phyloP scores from a whole-genome alignment of 92 coral and sea anemone genomes.

The Zoanthus gigantus region DNA sequence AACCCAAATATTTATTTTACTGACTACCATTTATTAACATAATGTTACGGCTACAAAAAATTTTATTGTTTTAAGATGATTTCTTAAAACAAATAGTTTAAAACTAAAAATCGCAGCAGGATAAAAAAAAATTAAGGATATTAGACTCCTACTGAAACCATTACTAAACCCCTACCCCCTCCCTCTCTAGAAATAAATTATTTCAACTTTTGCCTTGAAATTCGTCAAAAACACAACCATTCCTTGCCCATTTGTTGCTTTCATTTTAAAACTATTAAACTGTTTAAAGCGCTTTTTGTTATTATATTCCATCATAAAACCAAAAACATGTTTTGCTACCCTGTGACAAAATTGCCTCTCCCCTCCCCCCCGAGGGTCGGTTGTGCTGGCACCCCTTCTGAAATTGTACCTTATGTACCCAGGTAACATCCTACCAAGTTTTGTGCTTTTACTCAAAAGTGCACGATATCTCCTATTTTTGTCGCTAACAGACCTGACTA shows the following conservation, averaged over 20 bases:
- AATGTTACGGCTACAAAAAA: constrained; percentile 33
- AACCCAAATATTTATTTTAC: constrained; percentile 26
- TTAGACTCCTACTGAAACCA: neutral
- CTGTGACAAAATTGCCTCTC: neutral
- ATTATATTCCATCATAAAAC: constrained; percentile 17
- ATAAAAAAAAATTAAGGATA: no score
- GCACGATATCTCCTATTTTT: no score
- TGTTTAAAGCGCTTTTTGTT: constrained; percentile 6
- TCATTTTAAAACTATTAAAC: constrained; percentile 13
- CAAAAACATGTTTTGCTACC: neutral
- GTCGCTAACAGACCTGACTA: neutral
- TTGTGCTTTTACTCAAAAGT: no score
- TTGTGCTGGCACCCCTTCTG: constrained; percentile 32
- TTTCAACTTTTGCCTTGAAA: constrained; percentile 29
- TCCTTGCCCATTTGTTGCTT: constrained; percentile 28
- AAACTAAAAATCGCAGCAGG: no score
- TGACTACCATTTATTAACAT: neutral
- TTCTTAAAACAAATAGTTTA: neutral
- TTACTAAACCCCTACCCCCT: neutral
- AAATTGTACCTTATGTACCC: constrained; percentile 4
- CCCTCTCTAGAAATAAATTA: neutral
- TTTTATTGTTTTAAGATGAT: constrained; percentile 18
- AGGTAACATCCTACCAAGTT: neutral
- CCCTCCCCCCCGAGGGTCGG: neutral
- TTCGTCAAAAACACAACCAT: constrained; percentile 26